A percentile compares a stretch with the other conserved stretches of the same genome.
These are phyloP conservation scores for Sterrhoptilus dennistouni DNA, from an alignment of 2,113 vertebrate species.

Conservation along the genomic window DNA sequence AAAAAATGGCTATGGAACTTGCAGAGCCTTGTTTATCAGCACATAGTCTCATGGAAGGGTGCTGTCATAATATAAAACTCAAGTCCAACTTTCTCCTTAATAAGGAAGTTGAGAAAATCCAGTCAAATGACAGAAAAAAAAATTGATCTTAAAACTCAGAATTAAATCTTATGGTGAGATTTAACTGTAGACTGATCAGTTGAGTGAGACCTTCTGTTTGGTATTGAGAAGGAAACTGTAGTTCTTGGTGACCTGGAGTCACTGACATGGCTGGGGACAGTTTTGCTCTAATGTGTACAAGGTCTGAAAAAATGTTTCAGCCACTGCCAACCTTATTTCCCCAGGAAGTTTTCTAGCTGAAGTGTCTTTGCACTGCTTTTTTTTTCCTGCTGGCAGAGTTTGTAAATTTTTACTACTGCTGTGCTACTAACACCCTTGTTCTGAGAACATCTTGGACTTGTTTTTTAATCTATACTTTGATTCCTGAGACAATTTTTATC, in stretches of 20 bases:
- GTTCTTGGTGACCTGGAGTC: background rate
- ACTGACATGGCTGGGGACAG: fast-evolving
- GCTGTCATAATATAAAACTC: background rate
- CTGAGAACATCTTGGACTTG: background rate
- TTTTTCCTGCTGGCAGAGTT: background rate
- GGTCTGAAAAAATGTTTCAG: background rate
- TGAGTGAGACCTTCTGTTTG: background rate
- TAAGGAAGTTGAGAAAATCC: background rate
- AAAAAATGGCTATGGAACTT: background rate
- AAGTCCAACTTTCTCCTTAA: background rate
- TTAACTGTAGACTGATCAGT: background rate
- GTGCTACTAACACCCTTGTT: background rate
- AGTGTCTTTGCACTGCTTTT: background rate
- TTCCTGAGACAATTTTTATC: background rate
- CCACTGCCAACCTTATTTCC: background rate
- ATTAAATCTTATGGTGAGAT: background rate
- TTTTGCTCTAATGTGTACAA: background rate
- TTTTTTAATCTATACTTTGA: background rate
- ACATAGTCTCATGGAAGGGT: background rate
- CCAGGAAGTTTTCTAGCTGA: background rate
- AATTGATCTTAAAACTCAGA: background rate
- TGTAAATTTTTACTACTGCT: background rate
- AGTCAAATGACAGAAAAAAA: background rate
- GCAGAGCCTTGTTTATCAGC: background rate
- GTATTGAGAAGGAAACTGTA: background rate